Base-by-base conservation (phyloP, 2,888 invertebrate species). In the Ptychoptera contaminata region DNA sequence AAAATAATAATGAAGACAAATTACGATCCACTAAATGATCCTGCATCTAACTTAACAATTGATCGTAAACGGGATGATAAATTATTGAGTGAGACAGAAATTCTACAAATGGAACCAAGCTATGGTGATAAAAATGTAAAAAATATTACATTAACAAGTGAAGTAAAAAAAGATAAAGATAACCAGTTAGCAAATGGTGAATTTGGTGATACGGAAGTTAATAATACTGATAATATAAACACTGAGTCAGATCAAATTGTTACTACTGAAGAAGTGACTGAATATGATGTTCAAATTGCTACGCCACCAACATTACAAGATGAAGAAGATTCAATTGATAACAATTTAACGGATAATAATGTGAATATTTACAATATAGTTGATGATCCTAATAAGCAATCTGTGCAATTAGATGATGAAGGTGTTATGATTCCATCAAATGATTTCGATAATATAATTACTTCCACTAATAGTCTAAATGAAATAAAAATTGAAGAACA, bases 331-430 rank as follows among this genome's bases (percentile, higher is more conserved):
- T 14, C 38, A 38, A 15, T 38, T 5, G 15, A 11, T 4, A 16
- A 15, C 14, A 16, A 38, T n/a, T 14, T 16, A 11, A 38, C n/a
- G 4, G 38, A 38, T 11, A 15, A 23, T 23, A 56, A 58, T 48
- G 54, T 57, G 14, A 58, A 58, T 48, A 58, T 59, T 47, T 58
- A 54, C 47, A 59, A 58, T 53, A 43, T 58, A n/a, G 50, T 44
- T 31, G 53, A 54, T 37, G 39, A 44, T 8, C 40, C 40, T 8
- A 23, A 23, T 3, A 23, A 23, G 7, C 23, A 23, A 7, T n/a
- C n/a, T n/a, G 23, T 30, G 31, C 15, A 39, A 39, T n/a, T 29
- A 23, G 23, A 39, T 29, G 4, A 29, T 29, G 11, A 4, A 29
- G 5, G 29, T 29, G 12, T 12, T 11, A 11, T n/a, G 7, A 7